Conservation (phyloP, 2,797 vertebrate genomes). For the Enteromius fasciolatus region DNA sequence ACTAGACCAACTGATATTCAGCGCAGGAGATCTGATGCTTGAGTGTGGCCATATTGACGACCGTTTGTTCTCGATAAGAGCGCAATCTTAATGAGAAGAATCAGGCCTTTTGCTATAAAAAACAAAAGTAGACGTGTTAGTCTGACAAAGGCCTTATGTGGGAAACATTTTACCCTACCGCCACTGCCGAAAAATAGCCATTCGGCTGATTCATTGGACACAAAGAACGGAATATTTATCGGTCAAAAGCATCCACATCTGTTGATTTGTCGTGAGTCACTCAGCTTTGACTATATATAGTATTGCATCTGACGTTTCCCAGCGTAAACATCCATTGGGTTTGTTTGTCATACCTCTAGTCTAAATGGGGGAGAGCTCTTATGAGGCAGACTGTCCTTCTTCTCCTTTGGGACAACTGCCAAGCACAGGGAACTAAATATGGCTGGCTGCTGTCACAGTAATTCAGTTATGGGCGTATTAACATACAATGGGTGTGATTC, state of each 20-base stretch:
- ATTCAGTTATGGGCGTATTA: constrained; percentile 54
- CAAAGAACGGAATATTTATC: constrained; percentile 51
- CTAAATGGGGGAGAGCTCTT: constrained; percentile 56
- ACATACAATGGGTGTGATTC: constrained; percentile 51
- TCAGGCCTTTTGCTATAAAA: constrained; percentile 28
- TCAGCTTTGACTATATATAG: constrained; percentile 61
- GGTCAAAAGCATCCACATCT: constrained; percentile 52
- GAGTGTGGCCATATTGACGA: constrained; percentile 39
- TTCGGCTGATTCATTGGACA: constrained; percentile 48
- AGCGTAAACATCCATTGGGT: constrained; percentile 54
- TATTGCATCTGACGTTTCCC: constrained; percentile 46
- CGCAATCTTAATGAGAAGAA: constrained; percentile 38
- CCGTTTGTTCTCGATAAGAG: constrained; percentile 45
- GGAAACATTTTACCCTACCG: not conserved
- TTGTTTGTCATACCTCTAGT: constrained; percentile 59
- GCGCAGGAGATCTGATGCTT: constrained; percentile 28
- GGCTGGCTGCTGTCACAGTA: constrained; percentile 51
- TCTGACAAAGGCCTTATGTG: constrained; percentile 28
- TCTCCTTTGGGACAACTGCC: constrained; percentile 52
- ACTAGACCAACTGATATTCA: constrained; percentile 31
- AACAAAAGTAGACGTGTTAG: constrained; percentile 26
- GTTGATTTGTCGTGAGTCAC: constrained; percentile 51
- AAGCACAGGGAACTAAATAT: constrained; percentile 54
- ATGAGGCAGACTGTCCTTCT: constrained; percentile 47
- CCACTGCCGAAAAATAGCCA: constrained; percentile 40